These are phyloP conservation scores for Menidia beryllina DNA, from an alignment of 2,113 vertebrate genomes.

Conservation along the genomic window DNA sequence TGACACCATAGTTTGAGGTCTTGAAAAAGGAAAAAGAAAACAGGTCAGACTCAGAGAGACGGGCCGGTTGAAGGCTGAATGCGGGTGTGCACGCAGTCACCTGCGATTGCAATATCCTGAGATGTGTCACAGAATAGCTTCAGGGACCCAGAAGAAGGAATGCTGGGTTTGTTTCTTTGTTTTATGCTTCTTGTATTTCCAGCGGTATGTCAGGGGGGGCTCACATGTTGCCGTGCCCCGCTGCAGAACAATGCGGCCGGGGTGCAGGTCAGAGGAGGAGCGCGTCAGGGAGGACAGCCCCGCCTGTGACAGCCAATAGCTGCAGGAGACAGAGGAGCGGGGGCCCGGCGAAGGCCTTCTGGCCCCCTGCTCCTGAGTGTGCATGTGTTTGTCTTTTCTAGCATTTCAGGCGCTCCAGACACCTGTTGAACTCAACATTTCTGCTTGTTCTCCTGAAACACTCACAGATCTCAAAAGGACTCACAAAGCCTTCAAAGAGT, in stretches of 20 bases:
- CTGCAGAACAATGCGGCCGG: slow-evolving; percentile 57
- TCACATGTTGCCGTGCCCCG: slow-evolving; percentile 57
- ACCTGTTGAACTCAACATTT: slow-evolving; percentile 24
- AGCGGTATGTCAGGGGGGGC: slow-evolving; percentile 55
- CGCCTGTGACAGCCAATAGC: slow-evolving; percentile 54
- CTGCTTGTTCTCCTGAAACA: background rate
- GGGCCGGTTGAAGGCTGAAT: background rate
- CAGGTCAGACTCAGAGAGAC: slow-evolving; percentile 26
- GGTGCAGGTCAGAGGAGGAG: slow-evolving; percentile 7
- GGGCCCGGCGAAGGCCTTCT: slow-evolving; percentile 8
- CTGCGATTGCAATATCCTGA: slow-evolving; percentile 12
- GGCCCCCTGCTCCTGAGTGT: slow-evolving; percentile 9
- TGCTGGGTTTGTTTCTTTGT: slow-evolving; percentile 1
- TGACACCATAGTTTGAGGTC: slow-evolving; percentile 37
- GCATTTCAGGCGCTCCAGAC: background rate
- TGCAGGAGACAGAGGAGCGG: slow-evolving; percentile 9
- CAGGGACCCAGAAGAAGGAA: slow-evolving; percentile 24
- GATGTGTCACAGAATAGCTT: background rate
- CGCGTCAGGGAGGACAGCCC: slow-evolving; percentile 35
- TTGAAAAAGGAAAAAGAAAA: slow-evolving; percentile 4
- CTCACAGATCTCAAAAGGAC: too few relatives aligned
- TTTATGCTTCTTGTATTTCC: slow-evolving; percentile 53
- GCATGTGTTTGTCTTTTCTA: slow-evolving; percentile 6
- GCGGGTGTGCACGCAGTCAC: slow-evolving; percentile 10
- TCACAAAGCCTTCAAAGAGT: background rate